phyloP scores from a whole-genome alignment of 2,113 vertebrate species.

The Raja brachyura region DNA sequence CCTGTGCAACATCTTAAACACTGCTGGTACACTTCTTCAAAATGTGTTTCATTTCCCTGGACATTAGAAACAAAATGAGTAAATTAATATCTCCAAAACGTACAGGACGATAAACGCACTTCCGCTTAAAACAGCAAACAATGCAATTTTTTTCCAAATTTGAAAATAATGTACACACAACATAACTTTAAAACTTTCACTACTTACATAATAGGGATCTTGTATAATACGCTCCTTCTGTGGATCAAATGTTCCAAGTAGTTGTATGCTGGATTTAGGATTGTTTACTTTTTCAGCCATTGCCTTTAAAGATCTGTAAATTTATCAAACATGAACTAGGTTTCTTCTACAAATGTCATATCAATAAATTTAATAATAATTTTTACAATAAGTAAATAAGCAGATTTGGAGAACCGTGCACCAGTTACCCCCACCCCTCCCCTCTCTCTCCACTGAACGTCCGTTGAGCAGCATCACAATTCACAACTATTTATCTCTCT shows the following conservation, averaged over 20 bases:
- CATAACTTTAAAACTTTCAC: background rate
- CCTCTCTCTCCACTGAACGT: too few species aligned
- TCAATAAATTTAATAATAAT: background rate
- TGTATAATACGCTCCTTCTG: slow-evolving; percentile 76
- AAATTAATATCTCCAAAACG: background rate
- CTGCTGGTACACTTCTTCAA: slow-evolving; percentile 76
- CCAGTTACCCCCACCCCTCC: too few species aligned
- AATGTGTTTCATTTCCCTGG: slow-evolving; percentile 76
- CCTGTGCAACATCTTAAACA: slow-evolving; percentile 72
- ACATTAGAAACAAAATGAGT: slow-evolving; percentile 48
- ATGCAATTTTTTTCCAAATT: background rate
- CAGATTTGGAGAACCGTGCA: too few species aligned
- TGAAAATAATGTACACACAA: background rate
- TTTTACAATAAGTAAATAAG: background rate
- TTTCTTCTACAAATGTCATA: background rate
- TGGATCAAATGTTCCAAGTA: slow-evolving; percentile 76
- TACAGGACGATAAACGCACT: background rate
- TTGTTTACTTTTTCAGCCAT: slow-evolving; percentile 69
- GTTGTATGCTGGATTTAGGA: slow-evolving; percentile 69
- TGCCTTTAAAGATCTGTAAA: slow-evolving; percentile 75
- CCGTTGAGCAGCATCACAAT: too few species aligned
- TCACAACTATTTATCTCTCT: too few species aligned
- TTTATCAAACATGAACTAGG: slow-evolving; percentile 45
- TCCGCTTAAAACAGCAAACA: background rate
- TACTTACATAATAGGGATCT: slow-evolving; percentile 81